Evolutionary conservation across 2,888 invertebrate species (phyloP).

Genomic region (Drosophila longiperda): DNA sequence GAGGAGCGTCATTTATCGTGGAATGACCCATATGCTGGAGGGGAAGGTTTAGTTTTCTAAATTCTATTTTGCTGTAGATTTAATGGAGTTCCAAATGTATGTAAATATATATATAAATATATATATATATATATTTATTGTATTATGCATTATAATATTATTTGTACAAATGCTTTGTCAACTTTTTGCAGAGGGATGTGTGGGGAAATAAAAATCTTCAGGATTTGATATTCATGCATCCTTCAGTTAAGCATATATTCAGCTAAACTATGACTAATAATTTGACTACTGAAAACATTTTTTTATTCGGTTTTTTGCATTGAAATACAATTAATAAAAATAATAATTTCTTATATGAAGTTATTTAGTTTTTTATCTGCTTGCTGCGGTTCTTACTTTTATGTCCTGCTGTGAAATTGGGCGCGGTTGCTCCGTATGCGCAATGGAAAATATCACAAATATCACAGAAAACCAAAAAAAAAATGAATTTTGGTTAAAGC

Average conservation of each 20-base stretch:
- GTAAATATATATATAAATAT: too few species aligned
- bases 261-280: too few species aligned
- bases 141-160: background rate
- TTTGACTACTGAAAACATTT: background rate
- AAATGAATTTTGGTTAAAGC: background rate
- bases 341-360: too few species aligned
- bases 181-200: background rate
- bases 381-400: background rate
- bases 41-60: background rate
- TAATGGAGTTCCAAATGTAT: background rate
- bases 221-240: too few species aligned
- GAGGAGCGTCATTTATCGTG: background rate
- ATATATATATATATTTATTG: background rate
- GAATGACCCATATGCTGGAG: background rate
- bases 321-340: background rate
- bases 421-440: too few species aligned
- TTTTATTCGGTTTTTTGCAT: background rate
- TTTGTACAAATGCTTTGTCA: background rate
- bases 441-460: too few species aligned
- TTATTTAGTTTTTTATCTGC: background rate
- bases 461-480: too few species aligned
- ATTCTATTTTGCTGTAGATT: background rate
- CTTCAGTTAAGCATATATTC: too few species aligned
- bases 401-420: too few species aligned
- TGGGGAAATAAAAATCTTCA: background rate